Base-by-base conservation (phyloP, 2,888 invertebrate genomes). In the Platycheirus albimanus region DNA sequence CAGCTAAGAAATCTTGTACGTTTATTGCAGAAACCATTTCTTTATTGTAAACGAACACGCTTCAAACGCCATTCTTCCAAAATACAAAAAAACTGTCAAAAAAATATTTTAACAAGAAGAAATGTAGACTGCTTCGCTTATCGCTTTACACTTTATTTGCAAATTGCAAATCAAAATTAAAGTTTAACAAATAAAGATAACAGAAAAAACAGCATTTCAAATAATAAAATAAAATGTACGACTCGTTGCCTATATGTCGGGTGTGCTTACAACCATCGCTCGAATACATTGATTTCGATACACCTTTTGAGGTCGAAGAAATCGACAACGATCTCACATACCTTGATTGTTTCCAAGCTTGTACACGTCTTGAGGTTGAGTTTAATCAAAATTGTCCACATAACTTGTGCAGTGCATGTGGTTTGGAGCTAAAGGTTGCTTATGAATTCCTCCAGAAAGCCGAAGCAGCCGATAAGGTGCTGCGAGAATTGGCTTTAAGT, bases 391-490 rank as follows among this genome's bases (percentile, higher is more conserved):
- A 84, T 51, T 72, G 58, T 8, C 84, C 86, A 8, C 85, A 86
- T 28, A 84, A 71, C 33, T 74, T 87, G 24, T 87, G 87, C 43
- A 81, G 54, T n/a, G 58, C 58, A 5, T 87, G 87, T 70, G 86
- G 70, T 1, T 15, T 77, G 0, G 87, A 87, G 36, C 49, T 87
- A 4, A 80, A 78, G 7, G 56, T 86, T 30, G 85, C 86, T 5
- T 87, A 85, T 61, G 85, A 86, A 30, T 87, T 87, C 43, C 43
- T 86, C 10, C 80, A 80, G 54, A 87, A 86, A 43, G 86, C 86
- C 0, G 69, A 78, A 56, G 61, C 38, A 11, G 80, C 87, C 0
- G 86, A 86, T 11, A 72, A 64, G n/a, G 77, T 85, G 8, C 61
- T 87, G 13, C 70, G 84, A 33, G 69, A 83, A 51, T 24, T 64